Percentiles rank a stretch among this genome's conserved stretches.
phyloP scores from a whole-genome alignment of 1,140 invertebrate species.

The Magallana ariakensis region DNA sequence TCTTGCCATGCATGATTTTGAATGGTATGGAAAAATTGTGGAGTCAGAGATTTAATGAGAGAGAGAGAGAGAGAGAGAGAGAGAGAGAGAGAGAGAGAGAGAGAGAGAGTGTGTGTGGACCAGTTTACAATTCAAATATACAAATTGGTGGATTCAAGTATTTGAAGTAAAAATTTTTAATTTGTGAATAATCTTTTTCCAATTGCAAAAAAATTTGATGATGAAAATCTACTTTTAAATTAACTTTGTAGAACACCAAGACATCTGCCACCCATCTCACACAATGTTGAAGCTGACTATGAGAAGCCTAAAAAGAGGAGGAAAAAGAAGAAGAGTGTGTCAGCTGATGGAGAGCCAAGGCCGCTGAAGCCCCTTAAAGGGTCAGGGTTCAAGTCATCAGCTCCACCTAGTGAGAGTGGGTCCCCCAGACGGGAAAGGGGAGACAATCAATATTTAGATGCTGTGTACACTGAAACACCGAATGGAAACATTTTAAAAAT shows the following conservation, averaged over 20 bases:
- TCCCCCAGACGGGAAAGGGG: not conserved
- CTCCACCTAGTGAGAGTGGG: slow-evolving; percentile 36
- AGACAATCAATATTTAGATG: slow-evolving; percentile 14
- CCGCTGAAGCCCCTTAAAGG: not conserved
- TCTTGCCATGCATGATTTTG: too few species aligned
- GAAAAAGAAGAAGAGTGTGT: slow-evolving; percentile 35
- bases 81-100: too few species aligned
- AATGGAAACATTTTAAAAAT: slow-evolving; percentile 18
- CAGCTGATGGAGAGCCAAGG: slow-evolving; percentile 20
- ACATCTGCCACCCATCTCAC: slow-evolving; percentile 11
- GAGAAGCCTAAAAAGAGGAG: slow-evolving; percentile 37
- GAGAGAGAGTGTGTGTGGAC: too few species aligned
- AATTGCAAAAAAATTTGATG: not conserved
- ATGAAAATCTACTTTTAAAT: not conserved
- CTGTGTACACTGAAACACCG: not conserved
- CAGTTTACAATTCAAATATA: not conserved
- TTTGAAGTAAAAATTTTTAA: not conserved
- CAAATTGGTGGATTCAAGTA: not conserved
- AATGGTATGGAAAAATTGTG: too few species aligned
- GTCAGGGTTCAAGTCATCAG: slow-evolving; percentile 25
- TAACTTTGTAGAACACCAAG: slow-evolving; percentile 6
- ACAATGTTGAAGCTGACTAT: not conserved
- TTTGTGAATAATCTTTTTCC: not conserved
- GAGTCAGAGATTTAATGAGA: too few species aligned
- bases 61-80: too few species aligned